These are phyloP conservation scores for Miltochrista miniata DNA, from an alignment of 2,888 invertebrate genomes.

Conservation along the genomic window DNA sequence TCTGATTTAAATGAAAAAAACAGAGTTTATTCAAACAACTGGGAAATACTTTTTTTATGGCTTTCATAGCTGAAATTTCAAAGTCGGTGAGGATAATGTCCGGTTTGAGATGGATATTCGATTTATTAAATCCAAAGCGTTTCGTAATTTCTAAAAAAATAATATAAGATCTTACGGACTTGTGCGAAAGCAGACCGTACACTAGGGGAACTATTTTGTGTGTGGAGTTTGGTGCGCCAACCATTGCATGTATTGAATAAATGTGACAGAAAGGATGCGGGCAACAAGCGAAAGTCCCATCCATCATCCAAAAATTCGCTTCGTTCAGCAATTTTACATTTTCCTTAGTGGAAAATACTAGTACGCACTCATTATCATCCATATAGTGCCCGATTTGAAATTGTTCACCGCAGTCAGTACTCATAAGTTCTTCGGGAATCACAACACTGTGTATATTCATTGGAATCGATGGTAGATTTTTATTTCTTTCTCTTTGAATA, in stretches of 20 bases:
- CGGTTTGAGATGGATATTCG: neutral
- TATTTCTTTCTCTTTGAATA: slow-evolving; percentile 10
- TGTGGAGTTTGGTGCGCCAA: slow-evolving; percentile 1
- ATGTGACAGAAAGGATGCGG: slow-evolving; percentile 1
- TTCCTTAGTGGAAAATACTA: neutral
- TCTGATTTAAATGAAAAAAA: neutral
- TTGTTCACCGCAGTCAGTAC: neutral
- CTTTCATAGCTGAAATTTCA: neutral
- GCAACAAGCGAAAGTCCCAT: slow-evolving; percentile 4
- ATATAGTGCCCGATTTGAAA: neutral
- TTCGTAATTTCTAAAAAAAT: slow-evolving; percentile 6
- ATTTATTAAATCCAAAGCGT: neutral
- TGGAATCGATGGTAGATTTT: slow-evolving; percentile 9
- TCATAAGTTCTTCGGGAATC: neutral
- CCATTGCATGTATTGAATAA: slow-evolving; percentile 4
- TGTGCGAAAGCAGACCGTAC: slow-evolving; percentile 7
- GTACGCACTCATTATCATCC: neutral
- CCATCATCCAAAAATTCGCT: slow-evolving; percentile 6
- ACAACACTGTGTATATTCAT: slow-evolving; percentile 1
- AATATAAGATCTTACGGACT: slow-evolving; percentile 3
- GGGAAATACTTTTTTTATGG: neutral
- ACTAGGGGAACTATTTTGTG: slow-evolving; percentile 5
- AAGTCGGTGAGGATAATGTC: neutral
- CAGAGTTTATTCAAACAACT: neutral
- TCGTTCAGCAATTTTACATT: neutral